Base-by-base conservation (phyloP, 1,140 invertebrate species). In the Nasonia giraulti region DNA sequence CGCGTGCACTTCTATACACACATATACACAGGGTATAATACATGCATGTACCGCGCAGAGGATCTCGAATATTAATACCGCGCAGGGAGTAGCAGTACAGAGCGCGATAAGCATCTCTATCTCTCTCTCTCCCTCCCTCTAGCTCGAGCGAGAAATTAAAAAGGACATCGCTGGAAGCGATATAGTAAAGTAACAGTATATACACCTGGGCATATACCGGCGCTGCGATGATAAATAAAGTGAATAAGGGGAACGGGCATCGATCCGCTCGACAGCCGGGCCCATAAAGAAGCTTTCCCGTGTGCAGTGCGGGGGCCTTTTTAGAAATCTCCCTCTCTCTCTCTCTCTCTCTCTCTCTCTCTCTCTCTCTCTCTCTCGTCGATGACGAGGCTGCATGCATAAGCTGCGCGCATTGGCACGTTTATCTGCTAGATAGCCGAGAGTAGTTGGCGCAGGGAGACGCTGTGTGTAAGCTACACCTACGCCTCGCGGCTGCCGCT, bases 251-350 rank as follows among this genome's bases (percentile, higher is more conserved):
- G 80, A 73, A 47, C 23, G 69, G 23, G 40, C 80, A 81, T 81
- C 80, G 80, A 81, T 81, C 80, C 50, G 71, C 33, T 27, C 33
- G 37, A 40, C 33, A 33, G 68, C 5, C 37, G 80, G 80, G 27
- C 31, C 71, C 71, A 50, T 75, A 82, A 75, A 82, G 80, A 82
- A 75, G 80, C 71, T 82, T 75, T 82, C 80, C 23, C 80, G 40
- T 33, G 68, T 71, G 69, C 27, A 4, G 23, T 37, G 27, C 27
- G 27, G 40, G 68, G 40, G 80, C 80, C 69, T 80, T 77, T 23
- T 77, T 27, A 44, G 37, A 44, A 66, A 47, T 79, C 20, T 66
- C 62, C 23, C 14, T 69, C 17, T 69, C 27, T 80, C 55, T n/a
- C n/a, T n/a, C n/a, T n/a, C n/a, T n/a, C n/a, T n/a, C n/a, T n/a